Evolutionary conservation across 2,888 invertebrate species (phyloP), one percentile per base, ranked within the genome.

Genomic region (Dermolepida albohirtum): DNA sequence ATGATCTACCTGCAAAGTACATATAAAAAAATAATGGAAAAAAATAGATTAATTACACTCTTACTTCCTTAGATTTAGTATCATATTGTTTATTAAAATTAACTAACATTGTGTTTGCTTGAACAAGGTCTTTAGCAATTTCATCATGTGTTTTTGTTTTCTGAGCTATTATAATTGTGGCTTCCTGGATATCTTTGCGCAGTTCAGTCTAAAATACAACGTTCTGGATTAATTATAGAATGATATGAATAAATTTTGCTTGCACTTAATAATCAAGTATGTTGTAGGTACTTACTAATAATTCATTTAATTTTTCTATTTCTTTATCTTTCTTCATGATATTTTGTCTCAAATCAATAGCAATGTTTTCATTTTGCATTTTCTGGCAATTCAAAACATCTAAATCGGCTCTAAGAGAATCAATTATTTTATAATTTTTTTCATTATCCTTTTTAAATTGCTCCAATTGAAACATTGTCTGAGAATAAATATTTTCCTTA

Each of bases 71-170:
- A 10, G 76, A 74, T 71, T 81, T 77, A 4, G 67, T 66, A 73
- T 83, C 82, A 54, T 79, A 81, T 59, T 80, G 80, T 49, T 79
- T 79, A 72, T 81, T 82, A 70, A 82, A 83, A 71, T 79, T 82
- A 0, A 82, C 80, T 39, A 83, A 69, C 77, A 82, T 79, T 40
- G 80, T 79, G 73, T 83, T 83, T 10, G 83, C 83, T 71, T 83
- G 80, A 0, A 82, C 77, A 55, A 83, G 74, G 76, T 83, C 83
- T 68, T 77, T 79, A 5, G 80, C 79, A 29, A 83, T 72, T 73
- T 83, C 83, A 64, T 81, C 81, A 43, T 81, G 79, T 10, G 78
- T 76, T 22, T 76, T 75, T 1, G 81, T 77, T 71, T 81, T 83
- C 70, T 82, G 79, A 1, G 80, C 78, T 4, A 83, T 77, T 17